Base-by-base conservation (phyloP, 2,888 invertebrate genomes). In the Eugnorisma glareosa region DNA sequence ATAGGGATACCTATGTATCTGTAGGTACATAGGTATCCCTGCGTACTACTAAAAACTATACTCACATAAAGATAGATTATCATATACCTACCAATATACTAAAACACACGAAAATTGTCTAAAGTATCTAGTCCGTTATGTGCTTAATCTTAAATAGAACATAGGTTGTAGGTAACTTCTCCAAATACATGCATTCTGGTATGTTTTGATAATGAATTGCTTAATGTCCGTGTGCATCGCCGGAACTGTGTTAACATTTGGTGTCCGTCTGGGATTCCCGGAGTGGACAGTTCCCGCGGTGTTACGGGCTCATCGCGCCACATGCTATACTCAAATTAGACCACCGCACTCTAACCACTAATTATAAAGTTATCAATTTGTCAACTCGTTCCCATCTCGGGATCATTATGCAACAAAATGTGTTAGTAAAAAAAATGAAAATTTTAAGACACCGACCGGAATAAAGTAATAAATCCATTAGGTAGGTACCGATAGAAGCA, bases 321-420 rank as follows among this genome's bases (percentile, higher is more conserved):
- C 94, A 94, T 94, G 94, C 92, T 88, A 93, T 93, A 87, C 88
- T 90, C 92, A 91, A 93, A 94, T 94, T 94, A 94, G 83, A 78
- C 84, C 83, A 90, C 92, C 92, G 75, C 92, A 90, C 86, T 79
- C 80, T 89, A 92, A 94, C 95, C 94, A 92, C 94, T 93, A 94
- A 94, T 94, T 94, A 93, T 90, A 89, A 92, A 90, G 89, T 91
- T 93, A 93, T 92, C 90, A 93, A 93, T 93, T 93, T 93, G 93
- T 94, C 93, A 94, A 93, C 93, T 91, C 91, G 83, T 91, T 91
- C 90, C 88, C 89, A 91, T 90, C 90, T 90, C 88, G 77, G 80
- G 67, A 81, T 77, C 54, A 43, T 63, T 73, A 61, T 64, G 48
- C 40, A 68, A 75, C 48, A 61, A 24, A 69, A 63, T 77, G 40